Evolutionary conservation across 2,797 vertebrate species (phyloP), one percentile per base, ranked within the genome.

Genomic region (Paguma larvata): DNA sequence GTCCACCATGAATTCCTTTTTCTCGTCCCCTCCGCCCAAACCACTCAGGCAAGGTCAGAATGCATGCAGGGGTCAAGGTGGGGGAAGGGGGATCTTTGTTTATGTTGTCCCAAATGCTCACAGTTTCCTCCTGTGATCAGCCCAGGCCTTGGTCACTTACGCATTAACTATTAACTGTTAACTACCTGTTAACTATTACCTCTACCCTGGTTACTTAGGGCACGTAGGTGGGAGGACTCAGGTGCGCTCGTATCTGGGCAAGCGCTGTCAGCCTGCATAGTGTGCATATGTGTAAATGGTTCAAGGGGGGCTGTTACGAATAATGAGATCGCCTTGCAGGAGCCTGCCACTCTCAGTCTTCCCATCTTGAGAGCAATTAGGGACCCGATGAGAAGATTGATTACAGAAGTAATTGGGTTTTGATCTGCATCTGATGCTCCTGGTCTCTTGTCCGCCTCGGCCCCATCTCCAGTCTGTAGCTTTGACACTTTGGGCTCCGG

Each of bases 351-450:
- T 21, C 38, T 34, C 65, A 41, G 16, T 6, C 1, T 38, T 82
- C 14, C 14, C 21, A 5, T 62, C 80, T 32, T 15, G 12, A 21
- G 12, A 77, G 62, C 34, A 46, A 18, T 30, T 7, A 89, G 48
- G 34, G 75, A n/a, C 72, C 78, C 12, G 19, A 41, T 25, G 25
- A 70, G 63, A 63, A 72, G n/a, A 59, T 18, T 30, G 68, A 48
- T 82, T 53, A 41, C 16, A 62, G 73, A 75, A 94, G 30, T 46
- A 30, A 63, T 9, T 80, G 34, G 32, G 41, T 23, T 88, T 72
- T 59, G 67, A 88, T 41, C 32, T 34, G 63, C 68, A 86, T 32
- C 88, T 92, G 87, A 46, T 34, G 34, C 4, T 70, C 46, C 65
- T 48, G 27, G 41, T 21, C 21, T 5, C 68, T 86, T 16, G 1